Conservation (phyloP, 2,888 invertebrate genomes). For the Agonopterix arenella region DNA sequence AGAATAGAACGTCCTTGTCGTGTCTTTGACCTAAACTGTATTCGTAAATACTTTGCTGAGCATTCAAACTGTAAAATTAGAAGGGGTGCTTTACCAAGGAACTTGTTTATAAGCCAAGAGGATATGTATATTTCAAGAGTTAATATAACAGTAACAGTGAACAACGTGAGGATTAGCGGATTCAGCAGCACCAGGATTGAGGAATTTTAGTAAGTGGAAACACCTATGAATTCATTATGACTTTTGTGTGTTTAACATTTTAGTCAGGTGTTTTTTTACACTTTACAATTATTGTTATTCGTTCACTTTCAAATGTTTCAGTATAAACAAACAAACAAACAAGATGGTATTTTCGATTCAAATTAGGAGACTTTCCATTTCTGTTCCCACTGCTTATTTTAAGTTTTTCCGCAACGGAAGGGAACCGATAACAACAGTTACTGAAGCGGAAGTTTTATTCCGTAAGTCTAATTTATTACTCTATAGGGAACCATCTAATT, state of each 20-base stretch:
- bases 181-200: conserved; percentile 18
- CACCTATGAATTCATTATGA: no score
- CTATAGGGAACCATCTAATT: no score
- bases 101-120: conserved; percentile 10
- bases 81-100: conserved; percentile 17
- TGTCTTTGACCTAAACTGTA: conserved; percentile 17
- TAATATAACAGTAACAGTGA: conserved; percentile 14
- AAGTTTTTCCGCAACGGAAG: background rate
- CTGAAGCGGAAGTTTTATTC: no score
- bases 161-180: conserved; percentile 11
- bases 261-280: no score
- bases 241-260: conserved; percentile 7
- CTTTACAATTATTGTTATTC: background rate
- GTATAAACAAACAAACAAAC: conserved; percentile 1
- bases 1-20: conserved; percentile 15
- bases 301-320: conserved; percentile 8
- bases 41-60: conserved; percentile 18
- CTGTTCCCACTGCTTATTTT: background rate
- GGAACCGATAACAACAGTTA: conserved; percentile 1
- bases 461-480: no score
- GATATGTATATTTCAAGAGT: conserved; percentile 10
- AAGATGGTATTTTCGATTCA: conserved; percentile 3
- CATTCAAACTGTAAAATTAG: conserved; percentile 16
- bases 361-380: background rate
- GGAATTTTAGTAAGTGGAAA: conserved; percentile 18